A percentile compares a stretch with the other conserved stretches of the same genome.
Conservation (phyloP, 2,888 invertebrate species). For the Acrobasis suavella region DNA sequence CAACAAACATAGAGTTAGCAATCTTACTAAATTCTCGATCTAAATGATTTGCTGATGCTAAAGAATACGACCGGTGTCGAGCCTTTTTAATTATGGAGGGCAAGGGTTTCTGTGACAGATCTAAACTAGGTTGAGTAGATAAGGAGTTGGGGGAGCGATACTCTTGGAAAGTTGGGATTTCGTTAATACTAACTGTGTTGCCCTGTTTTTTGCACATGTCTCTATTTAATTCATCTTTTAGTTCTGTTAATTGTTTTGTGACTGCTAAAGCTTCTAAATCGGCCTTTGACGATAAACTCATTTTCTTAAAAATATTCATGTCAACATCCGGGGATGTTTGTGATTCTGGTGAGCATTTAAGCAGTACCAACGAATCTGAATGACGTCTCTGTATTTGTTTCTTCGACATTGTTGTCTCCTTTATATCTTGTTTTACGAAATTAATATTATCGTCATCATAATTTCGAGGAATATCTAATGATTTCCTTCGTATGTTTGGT, state of each 20-base stretch:
- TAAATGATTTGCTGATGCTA: constrained; percentile 62
- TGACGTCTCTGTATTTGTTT: constrained; percentile 44
- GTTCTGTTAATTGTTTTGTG: not conserved
- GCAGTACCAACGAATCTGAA: constrained; percentile 53
- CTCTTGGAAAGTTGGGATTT: constrained; percentile 78
- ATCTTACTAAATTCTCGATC: constrained; percentile 71
- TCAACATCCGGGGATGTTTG: constrained; percentile 49
- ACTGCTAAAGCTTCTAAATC: constrained; percentile 9
- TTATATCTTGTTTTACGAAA: constrained; percentile 13
- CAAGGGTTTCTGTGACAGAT: constrained; percentile 57
- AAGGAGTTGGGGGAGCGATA: constrained; percentile 64
- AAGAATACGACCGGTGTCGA: constrained; percentile 62
- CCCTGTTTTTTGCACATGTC: constrained; percentile 48
- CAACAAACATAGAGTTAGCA: constrained; percentile 83
- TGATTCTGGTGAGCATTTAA: constrained; percentile 41
- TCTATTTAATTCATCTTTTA: constrained; percentile 26
- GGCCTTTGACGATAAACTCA: constrained; percentile 43
- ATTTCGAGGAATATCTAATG: constrained; percentile 35
- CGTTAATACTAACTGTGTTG: constrained; percentile 78
- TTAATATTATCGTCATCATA: not conserved
- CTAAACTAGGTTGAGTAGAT: constrained; percentile 56
- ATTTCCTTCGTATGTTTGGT: constrained; percentile 31
- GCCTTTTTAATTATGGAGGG: constrained; percentile 66
- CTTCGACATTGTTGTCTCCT: constrained; percentile 24
- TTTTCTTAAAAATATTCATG: constrained; percentile 56